A percentile compares a stretch with the other conserved stretches of the same genome.
Conservation (phyloP, 92 coral and sea anemone species). For the Muricea muricata region DNA sequence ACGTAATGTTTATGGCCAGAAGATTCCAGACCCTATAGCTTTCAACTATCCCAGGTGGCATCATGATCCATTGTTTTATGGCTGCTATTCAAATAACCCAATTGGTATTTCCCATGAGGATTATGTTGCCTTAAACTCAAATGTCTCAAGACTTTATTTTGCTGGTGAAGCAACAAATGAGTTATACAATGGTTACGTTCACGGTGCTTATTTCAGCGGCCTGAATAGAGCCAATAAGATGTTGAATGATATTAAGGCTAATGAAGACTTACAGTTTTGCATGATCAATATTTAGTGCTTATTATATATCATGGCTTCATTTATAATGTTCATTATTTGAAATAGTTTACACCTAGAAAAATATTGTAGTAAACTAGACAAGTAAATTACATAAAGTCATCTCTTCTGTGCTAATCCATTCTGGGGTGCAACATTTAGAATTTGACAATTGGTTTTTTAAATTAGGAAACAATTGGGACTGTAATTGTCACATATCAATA, state of each 20-base stretch:
- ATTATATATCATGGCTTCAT: too few species aligned
- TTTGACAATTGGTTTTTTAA: too few species aligned
- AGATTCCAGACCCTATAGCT: conserved; percentile 72
- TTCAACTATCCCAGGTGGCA: conserved; percentile 78
- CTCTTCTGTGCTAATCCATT: too few species aligned
- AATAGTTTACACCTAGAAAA: too few species aligned
- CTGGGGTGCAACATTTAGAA: too few species aligned
- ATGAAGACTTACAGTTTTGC: neutral
- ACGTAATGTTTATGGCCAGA: conserved; percentile 67
- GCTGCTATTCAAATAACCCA: conserved; percentile 82
- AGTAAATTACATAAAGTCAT: too few species aligned
- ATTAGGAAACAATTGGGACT: too few species aligned
- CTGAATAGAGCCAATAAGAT: conserved; percentile 65
- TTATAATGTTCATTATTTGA: too few species aligned
- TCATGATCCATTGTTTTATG: conserved; percentile 67
- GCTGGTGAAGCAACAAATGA: conserved; percentile 90
- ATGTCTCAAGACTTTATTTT: conserved; percentile 69
- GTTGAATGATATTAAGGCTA: conserved; percentile 32
- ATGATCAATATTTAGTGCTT: too few species aligned
- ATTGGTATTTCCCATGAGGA: conserved; percentile 74
- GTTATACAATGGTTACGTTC: conserved; percentile 82
- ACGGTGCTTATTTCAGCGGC: conserved; percentile 81
- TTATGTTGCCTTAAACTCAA: conserved; percentile 61
- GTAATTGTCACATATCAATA: too few species aligned
- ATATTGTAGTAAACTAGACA: too few species aligned